Evolutionary conservation across 2,888 invertebrate genomes (phyloP), one percentile per base, ranked within the genome.

Genomic region (Catocala sponsa): DNA sequence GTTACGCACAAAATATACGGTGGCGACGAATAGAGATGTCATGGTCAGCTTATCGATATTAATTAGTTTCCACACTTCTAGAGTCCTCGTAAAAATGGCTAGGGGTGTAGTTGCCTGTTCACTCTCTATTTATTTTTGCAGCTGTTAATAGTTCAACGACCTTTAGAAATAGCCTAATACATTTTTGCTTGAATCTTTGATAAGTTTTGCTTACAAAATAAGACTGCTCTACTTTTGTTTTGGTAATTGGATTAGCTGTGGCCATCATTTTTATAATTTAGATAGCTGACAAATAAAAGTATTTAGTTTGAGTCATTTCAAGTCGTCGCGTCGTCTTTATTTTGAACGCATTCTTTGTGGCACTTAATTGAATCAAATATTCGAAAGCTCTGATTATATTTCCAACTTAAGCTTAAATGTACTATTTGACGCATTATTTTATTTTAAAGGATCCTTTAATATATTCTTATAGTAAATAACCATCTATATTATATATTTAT

Each of bases 1-100:
- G 91, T 85, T 90, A 93, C 92, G 92, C 93, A 92, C 92, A 91
- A 92, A 93, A 77, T 77, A 73, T 90, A 89, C 83, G 83, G 82
- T 78, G 82, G 83, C 79, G 74, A 77, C 74, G 81, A 81, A 83
- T 85, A 88, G 92, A 84, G 91, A 86, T 90, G 91, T 90, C 91
- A 90, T 72, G 88, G 89, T 84, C 88, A 86, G 75, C 74, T 77
- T 90, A 88, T 88, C 91, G 83, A 83, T 83, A 78, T 72, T 71
- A 76, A 79, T 78, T 79, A 72, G 73, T 70, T 76, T 71, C 61
- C 70, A 67, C 64, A 64, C 66, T 74, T 74, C 68, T 63, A 68
- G 57, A 68, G 68, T 63, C 47, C 63, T 60, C 52, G 50, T 54
- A 58, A 65, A 65, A 68, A 65, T 68, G 58, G 6, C 46, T 41